Base-by-base conservation (phyloP, 2,113 vertebrate genomes). In the Arenaria interpres region DNA sequence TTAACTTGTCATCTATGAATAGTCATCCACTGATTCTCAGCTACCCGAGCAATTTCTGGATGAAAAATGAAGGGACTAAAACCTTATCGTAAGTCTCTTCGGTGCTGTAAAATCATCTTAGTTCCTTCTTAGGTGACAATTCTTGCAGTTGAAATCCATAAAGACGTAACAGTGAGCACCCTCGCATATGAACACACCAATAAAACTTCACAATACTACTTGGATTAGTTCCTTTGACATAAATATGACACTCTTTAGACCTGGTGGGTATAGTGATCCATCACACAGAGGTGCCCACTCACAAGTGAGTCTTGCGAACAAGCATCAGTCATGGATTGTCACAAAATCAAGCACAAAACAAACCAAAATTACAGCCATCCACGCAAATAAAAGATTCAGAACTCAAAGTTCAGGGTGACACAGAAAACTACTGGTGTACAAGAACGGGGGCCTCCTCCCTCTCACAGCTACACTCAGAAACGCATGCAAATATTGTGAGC, bases 371-470 rank as follows among this genome's bases (percentile, higher is more conserved):
- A 62, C 76, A 85, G 59, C 21, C 23, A 46, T 27, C 39, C 51
- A 81, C 18, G 20, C 48, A 91, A 81, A 88, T n/a, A 62, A 60
- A 85, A 92, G n/a, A 72, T 39, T 76, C 74, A 64, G 10, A 64
- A 60, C 33, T 87, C 54, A 72, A n/a, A 57, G n/a, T 45, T 88
- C 71, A 78, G 68, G 79, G 73, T 53, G 67, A 62, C 64, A 95
- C 12, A 93, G 45, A 93, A 97, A 91, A 73, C 19, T 93, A 92
- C 74, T 43, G 33, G 37, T 85, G 57, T 56, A 37, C 84, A 92
- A 68, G 69, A 93, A 72, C 6, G 0, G 30, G n/a, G 81, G 64
- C 43, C 89, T 80, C 85, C 71, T 94, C 71, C 56, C 72, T 79
- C 59, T 91, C 73, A 50, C 33, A 84, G 77, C 68, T 68, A 64